Evolutionary conservation across 1,140 invertebrate species (phyloP).

Genomic region (Drosophila willistoni): DNA sequence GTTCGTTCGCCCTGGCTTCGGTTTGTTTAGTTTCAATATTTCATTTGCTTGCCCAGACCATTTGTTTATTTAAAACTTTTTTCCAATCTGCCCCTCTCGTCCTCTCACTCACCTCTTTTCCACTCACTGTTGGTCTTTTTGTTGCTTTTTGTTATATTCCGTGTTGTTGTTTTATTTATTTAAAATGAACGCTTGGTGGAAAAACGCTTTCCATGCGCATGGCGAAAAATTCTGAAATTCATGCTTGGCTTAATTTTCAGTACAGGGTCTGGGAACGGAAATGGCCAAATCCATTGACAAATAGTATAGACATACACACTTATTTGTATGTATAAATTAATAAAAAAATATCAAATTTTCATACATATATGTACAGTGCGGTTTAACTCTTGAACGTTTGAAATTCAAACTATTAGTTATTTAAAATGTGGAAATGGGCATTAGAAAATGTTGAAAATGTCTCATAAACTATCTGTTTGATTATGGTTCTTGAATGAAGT

Average conservation of each 20-base stretch:
- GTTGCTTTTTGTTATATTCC: slow-evolving; percentile 1
- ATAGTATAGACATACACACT: neutral
- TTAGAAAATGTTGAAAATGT: no score
- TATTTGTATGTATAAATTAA: neutral
- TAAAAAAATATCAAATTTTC: slow-evolving; percentile 19
- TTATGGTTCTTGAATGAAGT: no score
- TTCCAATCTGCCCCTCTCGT: neutral
- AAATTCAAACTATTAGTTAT: neutral
- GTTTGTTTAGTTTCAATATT: slow-evolving; percentile 65
- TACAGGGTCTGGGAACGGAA: slow-evolving; percentile 19
- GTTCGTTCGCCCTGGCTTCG: slow-evolving; percentile 33
- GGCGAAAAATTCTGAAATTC: slow-evolving; percentile 17
- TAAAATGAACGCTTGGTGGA: slow-evolving; percentile 22
- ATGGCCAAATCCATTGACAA: slow-evolving; percentile 2
- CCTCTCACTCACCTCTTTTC: neutral
- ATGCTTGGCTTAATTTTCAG: slow-evolving; percentile 16
- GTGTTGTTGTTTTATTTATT: slow-evolving; percentile 26
- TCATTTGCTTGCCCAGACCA: slow-evolving; percentile 59
- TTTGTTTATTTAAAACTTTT: slow-evolving; percentile 44
- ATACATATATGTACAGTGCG: neutral
- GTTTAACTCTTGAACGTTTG: neutral
- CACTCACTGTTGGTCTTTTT: slow-evolving; percentile 7
- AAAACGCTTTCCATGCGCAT: slow-evolving; percentile 11
- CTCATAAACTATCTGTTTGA: no score
- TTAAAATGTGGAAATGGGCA: no score